Conservation (phyloP, 1,140 invertebrate genomes). For the Charaxes varanes region DNA sequence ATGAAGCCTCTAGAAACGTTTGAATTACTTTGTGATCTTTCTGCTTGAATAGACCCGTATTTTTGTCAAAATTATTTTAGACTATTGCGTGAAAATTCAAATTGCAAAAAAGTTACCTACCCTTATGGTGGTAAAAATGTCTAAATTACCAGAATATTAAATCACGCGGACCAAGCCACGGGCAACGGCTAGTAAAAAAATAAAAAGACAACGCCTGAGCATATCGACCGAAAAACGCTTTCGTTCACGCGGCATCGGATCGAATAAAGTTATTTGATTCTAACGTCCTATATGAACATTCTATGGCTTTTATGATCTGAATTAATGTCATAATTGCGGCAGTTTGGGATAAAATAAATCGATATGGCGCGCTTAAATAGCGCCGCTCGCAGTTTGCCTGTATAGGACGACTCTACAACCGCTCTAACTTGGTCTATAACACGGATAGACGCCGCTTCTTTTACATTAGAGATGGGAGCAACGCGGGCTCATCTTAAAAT, state of each 20-base stretch:
- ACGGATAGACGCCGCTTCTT: conserved; percentile 18
- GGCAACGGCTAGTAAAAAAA: too few species aligned
- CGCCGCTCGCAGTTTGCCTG: conserved; percentile 61
- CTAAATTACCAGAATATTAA: too few species aligned
- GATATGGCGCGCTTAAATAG: conserved; percentile 64
- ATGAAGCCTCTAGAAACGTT: too few species aligned
- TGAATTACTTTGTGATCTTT: too few species aligned
- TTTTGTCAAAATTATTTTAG: too few species aligned
- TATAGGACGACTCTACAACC: conserved; percentile 38
- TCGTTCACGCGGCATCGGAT: conserved; percentile 51
- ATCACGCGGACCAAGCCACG: too few species aligned
- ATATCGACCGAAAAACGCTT: conserved; percentile 42
- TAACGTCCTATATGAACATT: conserved; percentile 63
- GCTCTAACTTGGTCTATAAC: conserved; percentile 31
- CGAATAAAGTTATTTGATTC: conserved; percentile 64
- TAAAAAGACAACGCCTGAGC: conserved; percentile 34
- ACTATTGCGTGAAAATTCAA: too few species aligned
- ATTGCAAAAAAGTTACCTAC: too few species aligned
- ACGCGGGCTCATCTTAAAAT: conserved; percentile 26
- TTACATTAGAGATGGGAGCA: conserved; percentile 11
- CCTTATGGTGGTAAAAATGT: too few species aligned
- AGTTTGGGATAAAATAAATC: conserved; percentile 70
- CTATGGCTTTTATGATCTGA: conserved; percentile 63
- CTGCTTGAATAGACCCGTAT: too few species aligned
- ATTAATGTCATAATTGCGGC: conserved; percentile 72